Evolutionary conservation across 2,888 invertebrate species (phyloP), one percentile per base, ranked within the genome.

Genomic region (Athrips mouffetella): DNA sequence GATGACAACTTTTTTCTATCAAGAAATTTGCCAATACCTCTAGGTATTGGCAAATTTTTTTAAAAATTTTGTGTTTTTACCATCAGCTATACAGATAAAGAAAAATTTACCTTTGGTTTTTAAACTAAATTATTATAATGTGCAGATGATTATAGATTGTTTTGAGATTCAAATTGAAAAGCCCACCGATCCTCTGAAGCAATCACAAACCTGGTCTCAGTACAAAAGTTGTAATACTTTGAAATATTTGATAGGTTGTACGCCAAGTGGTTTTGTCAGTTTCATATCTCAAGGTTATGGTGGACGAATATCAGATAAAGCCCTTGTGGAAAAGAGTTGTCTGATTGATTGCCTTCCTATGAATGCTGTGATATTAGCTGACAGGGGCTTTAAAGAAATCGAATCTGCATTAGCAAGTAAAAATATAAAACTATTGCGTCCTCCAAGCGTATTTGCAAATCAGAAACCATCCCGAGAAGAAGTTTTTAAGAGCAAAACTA

Each of bases 111-210:
- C 27, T 7, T 8, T 25, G 5, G 27, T 25, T 25, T 51, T 52
- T 25, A 46, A 49, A 45, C 30, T 44, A n/a, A 47, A 18, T 5
- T 52, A 45, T 13, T 49, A 48, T 0, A 52, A 47, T 49, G 49
- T 49, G 3, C 46, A 49, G 15, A 47, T 47, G 25, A 53, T 53
- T 23, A 48, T 53, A n/a, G 50, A 49, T 18, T 53, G 53, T 21
- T 51, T 53, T 41, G 51, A 53, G 40, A 53, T 53, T n/a, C 37
- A 53, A 33, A n/a, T n/a, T n/a, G n/a, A n/a, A n/a, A n/a, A 54
- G 48, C 11, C 16, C 37, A 27, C 45, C 49, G 35, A 40, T 47
- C 3, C 11, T 27, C 4, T 31, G 8, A 31, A 31, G 11, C 31
- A 31, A n/a, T 18, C 50, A 29, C 45, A 30, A 42, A 46, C 45